These are phyloP conservation scores for Hydropotes inermis DNA, from an alignment of 2,113 vertebrate genomes.

Conservation along the genomic window DNA sequence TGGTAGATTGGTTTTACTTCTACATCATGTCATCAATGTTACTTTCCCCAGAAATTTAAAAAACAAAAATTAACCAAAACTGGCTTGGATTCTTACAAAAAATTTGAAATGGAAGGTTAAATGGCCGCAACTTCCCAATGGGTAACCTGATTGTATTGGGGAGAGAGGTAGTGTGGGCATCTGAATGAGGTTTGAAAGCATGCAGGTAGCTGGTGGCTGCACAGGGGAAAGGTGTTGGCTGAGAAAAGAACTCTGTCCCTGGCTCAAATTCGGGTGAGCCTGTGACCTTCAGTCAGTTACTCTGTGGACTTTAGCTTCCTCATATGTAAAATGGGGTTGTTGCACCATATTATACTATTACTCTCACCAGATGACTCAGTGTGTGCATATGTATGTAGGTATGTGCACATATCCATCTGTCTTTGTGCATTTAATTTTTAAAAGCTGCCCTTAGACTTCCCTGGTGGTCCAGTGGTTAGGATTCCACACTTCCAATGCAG, in stretches of 20 bases:
- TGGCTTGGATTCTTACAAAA: neutral
- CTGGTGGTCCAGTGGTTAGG: neutral
- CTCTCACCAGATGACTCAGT: neutral
- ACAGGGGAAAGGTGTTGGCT: neutral
- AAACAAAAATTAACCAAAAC: neutral
- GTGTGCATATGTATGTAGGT: no score
- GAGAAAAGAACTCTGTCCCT: neutral
- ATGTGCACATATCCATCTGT: neutral
- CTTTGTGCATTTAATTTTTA: neutral
- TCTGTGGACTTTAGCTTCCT: neutral
- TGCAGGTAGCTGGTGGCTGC: neutral
- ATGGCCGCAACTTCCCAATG: neutral
- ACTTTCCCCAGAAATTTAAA: neutral
- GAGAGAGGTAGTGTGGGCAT: neutral
- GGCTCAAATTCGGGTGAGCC: neutral
- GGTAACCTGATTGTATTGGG: neutral
- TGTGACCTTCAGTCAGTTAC: neutral
- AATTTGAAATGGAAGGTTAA: neutral
- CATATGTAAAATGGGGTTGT: neutral
- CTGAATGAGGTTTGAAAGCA: neutral
- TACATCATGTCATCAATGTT: neutral
- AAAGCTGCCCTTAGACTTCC: neutral
- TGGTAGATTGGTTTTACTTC: neutral
- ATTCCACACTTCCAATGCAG: neutral
- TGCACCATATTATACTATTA: neutral